Base-by-base conservation (phyloP, 2,797 vertebrate species). In the Lutjanus campechanus region DNA sequence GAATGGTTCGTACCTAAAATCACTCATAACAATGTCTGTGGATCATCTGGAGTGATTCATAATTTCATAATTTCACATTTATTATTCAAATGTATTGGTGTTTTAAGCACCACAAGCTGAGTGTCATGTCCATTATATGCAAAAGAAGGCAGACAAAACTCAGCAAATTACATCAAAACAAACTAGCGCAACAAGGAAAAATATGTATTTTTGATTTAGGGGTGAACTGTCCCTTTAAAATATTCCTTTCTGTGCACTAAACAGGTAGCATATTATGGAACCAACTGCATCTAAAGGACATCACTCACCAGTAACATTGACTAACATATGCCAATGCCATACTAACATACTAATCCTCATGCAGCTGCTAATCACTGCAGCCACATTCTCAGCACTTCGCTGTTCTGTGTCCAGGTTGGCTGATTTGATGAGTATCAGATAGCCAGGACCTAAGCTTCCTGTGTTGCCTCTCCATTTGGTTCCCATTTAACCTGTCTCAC, bases 401-500 rank as follows among this genome's bases (percentile, higher is more conserved):
- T 83, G 85, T 68, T 85, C 82, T 64, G 51, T 9, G 58, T 86
- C 82, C 88, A 88, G 89, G 85, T 85, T 84, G 88, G 85, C 79
- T 87, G 90, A 88, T 90, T 92, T 87, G 89, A 89, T 84, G 89
- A 87, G 91, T 89, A 87, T 92, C 89, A 85, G 86, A 92, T 87
- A 88, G 86, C 87, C 78, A 16, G 22, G 85, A 72, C 86, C 79
- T 77, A 46, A 84, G 89, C 90, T 92, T 93, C 91, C 89, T 92
- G 92, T 90, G 88, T 86, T 90, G 88, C 91, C 85, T 91, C 87
- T 90, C 93, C 93, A 94, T 95, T 95, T 93, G 91, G 91, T 94
- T 95, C 89, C 87, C 90, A 93, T 95, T 95, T 94, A 94, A 90
- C 89, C 85, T 78, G 81, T 92, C 93, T 94, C 92, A 84, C 89